Percentiles rank a stretch among this genome's conserved stretches.
phyloP scores from a whole-genome alignment of 1,140 invertebrate genomes.

The Radopholus similis region DNA sequence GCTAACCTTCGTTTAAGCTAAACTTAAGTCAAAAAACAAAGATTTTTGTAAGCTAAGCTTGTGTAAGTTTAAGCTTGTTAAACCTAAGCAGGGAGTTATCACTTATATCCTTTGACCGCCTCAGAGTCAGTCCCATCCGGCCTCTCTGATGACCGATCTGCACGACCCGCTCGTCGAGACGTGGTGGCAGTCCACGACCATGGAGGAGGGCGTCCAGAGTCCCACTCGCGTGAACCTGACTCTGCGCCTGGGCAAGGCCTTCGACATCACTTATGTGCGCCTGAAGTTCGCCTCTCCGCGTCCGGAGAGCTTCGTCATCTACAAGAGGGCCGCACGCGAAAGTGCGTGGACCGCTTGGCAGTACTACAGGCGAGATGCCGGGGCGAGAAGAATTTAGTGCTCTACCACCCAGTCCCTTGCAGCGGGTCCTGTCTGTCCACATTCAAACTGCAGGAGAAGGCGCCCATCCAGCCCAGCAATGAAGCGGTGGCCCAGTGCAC shows the following conservation, averaged over 20 bases:
- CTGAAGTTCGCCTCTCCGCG: slow-evolving; percentile 86
- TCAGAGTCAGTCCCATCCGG: slow-evolving; percentile 69
- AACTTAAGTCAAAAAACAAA: too few relatives aligned
- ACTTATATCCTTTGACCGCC: too few relatives aligned
- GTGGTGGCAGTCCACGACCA: slow-evolving; percentile 98
- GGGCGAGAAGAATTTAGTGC: neutral
- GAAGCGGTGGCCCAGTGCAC: slow-evolving; percentile 86
- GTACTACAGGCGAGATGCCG: slow-evolving; percentile 72
- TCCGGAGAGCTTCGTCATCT: slow-evolving; percentile 95
- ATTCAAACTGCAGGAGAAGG: slow-evolving; percentile 74
- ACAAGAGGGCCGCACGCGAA: slow-evolving; percentile 71
- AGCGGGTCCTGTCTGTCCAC: slow-evolving; percentile 80
- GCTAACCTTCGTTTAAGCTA: too few relatives aligned
- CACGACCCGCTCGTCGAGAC: slow-evolving; percentile 81
- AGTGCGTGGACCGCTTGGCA: slow-evolving; percentile 89
- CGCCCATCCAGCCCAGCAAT: slow-evolving; percentile 63
- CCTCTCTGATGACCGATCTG: slow-evolving; percentile 79
- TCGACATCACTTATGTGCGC: slow-evolving; percentile 91
- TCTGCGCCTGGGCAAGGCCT: slow-evolving; percentile 79
- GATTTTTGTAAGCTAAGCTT: too few relatives aligned
- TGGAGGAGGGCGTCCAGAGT: slow-evolving; percentile 88
- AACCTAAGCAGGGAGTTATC: too few relatives aligned
- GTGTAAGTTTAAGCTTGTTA: too few relatives aligned
- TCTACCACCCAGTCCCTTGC: neutral
- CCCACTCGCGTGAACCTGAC: slow-evolving; percentile 87